Conservation (phyloP, 2,888 invertebrate species). For the Drosophila formosana region DNA sequence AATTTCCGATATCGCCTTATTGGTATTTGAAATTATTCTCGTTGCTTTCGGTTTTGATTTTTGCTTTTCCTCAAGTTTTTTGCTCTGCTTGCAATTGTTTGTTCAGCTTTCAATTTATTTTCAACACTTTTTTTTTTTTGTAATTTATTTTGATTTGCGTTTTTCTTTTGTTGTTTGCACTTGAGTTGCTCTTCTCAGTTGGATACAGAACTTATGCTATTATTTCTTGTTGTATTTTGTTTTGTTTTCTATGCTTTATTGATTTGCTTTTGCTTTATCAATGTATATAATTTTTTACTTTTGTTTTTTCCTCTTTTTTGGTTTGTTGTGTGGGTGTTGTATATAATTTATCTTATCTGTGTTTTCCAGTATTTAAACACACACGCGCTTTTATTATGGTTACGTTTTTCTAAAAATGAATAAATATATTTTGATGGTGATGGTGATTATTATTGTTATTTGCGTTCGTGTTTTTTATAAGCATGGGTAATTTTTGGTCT, state of each 20-base stretch:
- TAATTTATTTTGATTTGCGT: constrained; percentile 16
- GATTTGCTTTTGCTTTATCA: constrained; percentile 44
- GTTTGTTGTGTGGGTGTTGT: constrained; percentile 42
- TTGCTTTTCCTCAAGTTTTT: constrained; percentile 41
- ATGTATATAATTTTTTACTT: constrained; percentile 48
- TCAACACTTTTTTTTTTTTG: constrained; percentile 41
- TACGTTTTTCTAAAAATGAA: constrained; percentile 57
- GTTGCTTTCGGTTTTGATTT: constrained; percentile 33
- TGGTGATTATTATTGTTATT: constrained; percentile 33
- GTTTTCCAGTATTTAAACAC: constrained; percentile 77
- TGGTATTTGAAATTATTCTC: constrained; percentile 19
- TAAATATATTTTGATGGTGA: constrained; percentile 27
- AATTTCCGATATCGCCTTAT: constrained; percentile 43
- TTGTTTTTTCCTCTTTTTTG: constrained; percentile 11
- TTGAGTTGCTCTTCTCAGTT: constrained; percentile 52
- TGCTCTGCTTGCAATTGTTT: constrained; percentile 22
- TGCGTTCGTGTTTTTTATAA: constrained; percentile 20
- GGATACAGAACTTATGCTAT: constrained; percentile 15
- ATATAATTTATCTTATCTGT: constrained; percentile 71
- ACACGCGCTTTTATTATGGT: constrained; percentile 56
- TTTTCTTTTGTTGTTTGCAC: constrained; percentile 48
- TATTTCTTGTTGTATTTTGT: constrained; percentile 4
- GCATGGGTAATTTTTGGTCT: constrained; percentile 44
- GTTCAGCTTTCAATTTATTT: constrained; percentile 28
- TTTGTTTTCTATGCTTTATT: constrained; percentile 28